Conservation (phyloP, 2,797 vertebrate genomes). For the Podarcis siculus region DNA sequence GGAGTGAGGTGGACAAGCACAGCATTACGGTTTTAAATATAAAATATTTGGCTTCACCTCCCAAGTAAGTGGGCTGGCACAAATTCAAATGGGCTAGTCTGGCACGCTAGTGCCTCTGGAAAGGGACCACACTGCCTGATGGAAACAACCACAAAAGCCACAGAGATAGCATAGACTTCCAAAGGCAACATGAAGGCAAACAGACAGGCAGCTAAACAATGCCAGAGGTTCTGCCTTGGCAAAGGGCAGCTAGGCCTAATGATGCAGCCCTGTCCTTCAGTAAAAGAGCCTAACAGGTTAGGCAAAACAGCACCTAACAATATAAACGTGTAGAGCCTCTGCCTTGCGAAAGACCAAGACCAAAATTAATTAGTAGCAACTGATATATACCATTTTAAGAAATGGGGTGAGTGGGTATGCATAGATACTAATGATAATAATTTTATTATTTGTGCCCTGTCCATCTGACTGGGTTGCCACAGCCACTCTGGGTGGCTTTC, state of each 20-base stretch:
- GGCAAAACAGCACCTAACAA: not conserved
- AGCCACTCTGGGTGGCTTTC: no score
- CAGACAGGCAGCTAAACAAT: slow-evolving; percentile 70
- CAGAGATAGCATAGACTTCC: slow-evolving; percentile 77
- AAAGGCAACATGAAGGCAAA: slow-evolving; percentile 80
- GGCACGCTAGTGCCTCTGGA: slow-evolving; percentile 75
- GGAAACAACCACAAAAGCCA: slow-evolving; percentile 83
- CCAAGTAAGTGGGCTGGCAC: slow-evolving; percentile 81
- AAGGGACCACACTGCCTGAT: slow-evolving; percentile 86
- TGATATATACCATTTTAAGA: not conserved
- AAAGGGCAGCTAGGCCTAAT: slow-evolving; percentile 46
- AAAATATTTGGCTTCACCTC: slow-evolving; percentile 82
- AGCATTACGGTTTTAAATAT: slow-evolving; percentile 80
- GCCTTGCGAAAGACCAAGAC: not conserved
- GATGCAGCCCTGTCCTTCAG: slow-evolving; percentile 49
- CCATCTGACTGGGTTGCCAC: no score
- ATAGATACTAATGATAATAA: no score
- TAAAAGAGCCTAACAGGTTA: not conserved
- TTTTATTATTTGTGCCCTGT: no score
- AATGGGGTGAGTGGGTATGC: not conserved
- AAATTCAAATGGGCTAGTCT: slow-evolving; percentile 81
- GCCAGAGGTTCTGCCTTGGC: slow-evolving; percentile 63
- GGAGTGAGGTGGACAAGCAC: slow-evolving; percentile 82
- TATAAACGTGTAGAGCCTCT: not conserved
- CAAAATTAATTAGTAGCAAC: slow-evolving; percentile 2